phyloP scores from a whole-genome alignment of 2,888 invertebrate species.

The Ormyrus nitidulus region DNA sequence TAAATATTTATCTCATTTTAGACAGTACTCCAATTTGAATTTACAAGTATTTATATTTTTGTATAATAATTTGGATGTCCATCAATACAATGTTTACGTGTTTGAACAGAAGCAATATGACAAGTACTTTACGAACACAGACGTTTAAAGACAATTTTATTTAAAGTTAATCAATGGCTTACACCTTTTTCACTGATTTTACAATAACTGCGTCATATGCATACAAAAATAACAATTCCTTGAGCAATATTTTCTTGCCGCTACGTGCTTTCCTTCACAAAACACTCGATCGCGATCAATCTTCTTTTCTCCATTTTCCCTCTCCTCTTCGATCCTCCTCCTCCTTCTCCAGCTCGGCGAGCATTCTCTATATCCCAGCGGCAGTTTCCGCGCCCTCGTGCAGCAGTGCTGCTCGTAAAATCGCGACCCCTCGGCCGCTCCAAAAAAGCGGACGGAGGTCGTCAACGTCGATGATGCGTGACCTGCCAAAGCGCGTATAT shows the following conservation, averaged over 20 bases:
- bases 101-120: too few relatives aligned
- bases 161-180: background rate
- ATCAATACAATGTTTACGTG: too few relatives aligned
- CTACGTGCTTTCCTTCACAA: background rate
- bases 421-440: background rate
- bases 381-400: conserved; percentile 8
- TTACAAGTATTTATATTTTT: too few relatives aligned
- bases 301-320: background rate
- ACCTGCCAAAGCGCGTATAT: too few relatives aligned
- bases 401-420: background rate
- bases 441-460: conserved; percentile 71
- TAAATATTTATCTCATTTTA: too few relatives aligned
- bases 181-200: too few relatives aligned
- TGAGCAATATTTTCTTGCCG: background rate
- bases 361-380: background rate
- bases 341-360: background rate
- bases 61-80: too few relatives aligned
- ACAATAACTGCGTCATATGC: background rate
- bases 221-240: background rate
- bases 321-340: background rate
- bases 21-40: too few relatives aligned
- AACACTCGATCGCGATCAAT: conserved; percentile 8
- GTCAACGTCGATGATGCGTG: conserved; percentile 75
- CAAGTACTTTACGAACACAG: too few relatives aligned
- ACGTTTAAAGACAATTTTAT: too few relatives aligned